Conservation (phyloP, 1,140 invertebrate genomes). For the Colletes gigas region DNA sequence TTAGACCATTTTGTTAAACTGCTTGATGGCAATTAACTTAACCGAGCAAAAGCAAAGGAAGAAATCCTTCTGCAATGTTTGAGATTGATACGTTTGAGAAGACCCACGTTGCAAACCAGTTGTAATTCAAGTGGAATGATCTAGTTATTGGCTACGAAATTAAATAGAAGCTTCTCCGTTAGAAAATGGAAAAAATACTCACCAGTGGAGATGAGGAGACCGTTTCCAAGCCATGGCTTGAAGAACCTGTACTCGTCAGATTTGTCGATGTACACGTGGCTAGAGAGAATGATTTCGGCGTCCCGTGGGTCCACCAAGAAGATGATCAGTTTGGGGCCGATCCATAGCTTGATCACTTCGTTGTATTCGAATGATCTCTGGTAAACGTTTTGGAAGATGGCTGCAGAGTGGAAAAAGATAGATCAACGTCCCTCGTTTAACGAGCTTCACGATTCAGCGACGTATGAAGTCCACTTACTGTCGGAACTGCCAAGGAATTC, state of each 20-base stretch:
- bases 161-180: no score
- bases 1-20: no score
- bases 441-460: not conserved
- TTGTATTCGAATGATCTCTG: constrained; percentile 82
- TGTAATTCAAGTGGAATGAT: no score
- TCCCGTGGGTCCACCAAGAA: constrained; percentile 88
- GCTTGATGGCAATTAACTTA: no score
- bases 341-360: constrained; percentile 86
- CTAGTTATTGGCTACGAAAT: not conserved
- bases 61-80: no score
- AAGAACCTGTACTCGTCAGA: constrained; percentile 87
- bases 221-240: constrained; percentile 88
- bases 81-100: no score
- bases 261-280: constrained; percentile 89
- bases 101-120: no score
- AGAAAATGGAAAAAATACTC: constrained; percentile 64
- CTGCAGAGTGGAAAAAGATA: constrained; percentile 73
- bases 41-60: no score
- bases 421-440: not conserved
- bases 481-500: constrained; percentile 86
- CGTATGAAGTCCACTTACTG: constrained; percentile 75
- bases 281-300: constrained; percentile 88
- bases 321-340: constrained; percentile 87
- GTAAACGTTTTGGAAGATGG: constrained; percentile 85
- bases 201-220: constrained; percentile 89